phyloP scores from a whole-genome alignment of 2,888 invertebrate genomes.

The Synergus umbraculus region DNA sequence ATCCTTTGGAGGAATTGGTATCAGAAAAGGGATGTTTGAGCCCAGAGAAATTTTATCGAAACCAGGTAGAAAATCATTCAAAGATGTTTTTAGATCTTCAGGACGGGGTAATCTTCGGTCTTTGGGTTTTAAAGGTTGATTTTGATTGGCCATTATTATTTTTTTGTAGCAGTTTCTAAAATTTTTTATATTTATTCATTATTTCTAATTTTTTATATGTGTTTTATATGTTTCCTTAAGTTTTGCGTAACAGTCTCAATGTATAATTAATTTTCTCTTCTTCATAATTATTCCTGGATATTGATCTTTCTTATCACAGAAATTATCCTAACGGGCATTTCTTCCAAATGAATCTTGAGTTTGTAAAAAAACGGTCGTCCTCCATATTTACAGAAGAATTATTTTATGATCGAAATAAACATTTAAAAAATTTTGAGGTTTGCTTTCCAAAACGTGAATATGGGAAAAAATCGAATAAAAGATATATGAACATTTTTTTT shows the following conservation, averaged over 20 bases:
- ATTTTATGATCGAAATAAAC: neutral
- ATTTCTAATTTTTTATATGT: too few species aligned
- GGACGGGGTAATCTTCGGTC: conserved; percentile 45
- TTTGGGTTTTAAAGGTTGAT: conserved; percentile 14
- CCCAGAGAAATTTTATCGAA: conserved; percentile 43
- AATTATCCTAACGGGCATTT: neutral
- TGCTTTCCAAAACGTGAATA: neutral
- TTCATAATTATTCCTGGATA: neutral
- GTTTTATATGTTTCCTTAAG: too few species aligned
- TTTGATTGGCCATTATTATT: conserved; percentile 40
- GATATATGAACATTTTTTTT: neutral
- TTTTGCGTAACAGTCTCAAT: too few species aligned
- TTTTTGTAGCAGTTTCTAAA: conserved; percentile 23
- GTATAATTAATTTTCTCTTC: neutral
- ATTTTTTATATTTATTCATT: neutral
- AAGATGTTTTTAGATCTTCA: conserved; percentile 39
- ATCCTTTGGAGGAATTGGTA: conserved; percentile 46
- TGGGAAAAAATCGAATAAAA: neutral
- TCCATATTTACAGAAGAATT: neutral
- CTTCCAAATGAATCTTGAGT: neutral
- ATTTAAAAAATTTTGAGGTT: neutral
- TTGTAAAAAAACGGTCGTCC: neutral
- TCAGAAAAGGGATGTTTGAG: conserved; percentile 45
- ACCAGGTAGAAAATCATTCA: conserved; percentile 41
- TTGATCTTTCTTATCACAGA: neutral